Base-by-base conservation (phyloP, 2,888 invertebrate species). In the Diaperis boleti region DNA sequence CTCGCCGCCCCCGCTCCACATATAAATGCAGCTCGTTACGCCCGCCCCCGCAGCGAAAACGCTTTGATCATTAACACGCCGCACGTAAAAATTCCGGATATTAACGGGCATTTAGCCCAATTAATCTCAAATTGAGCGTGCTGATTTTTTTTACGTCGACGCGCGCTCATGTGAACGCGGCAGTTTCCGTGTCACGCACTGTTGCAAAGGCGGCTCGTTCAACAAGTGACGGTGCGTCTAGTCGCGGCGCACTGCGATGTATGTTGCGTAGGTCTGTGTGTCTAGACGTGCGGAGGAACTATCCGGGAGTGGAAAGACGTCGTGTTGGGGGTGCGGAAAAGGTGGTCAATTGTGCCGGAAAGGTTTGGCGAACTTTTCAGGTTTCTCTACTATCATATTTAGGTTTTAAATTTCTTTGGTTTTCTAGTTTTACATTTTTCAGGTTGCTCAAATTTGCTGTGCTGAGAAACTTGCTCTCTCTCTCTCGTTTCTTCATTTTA, bases 201-300 rank as follows among this genome's bases (percentile, higher is more conserved):
- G 11, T 13, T 44, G 55, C 55, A 56, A 56, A 56, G 55, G 55
- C 44, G 55, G 55, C 44, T 54, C 33, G 61, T 61, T 61, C 61
- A 61, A 61, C 61, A 61, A 61, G 61, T 61, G 50, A 52, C 20
- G 35, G 47, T 49, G 44, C 52, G 39, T 45, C 42, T 47, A 54
- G 59, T 29, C 45, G 47, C 10, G 50, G 67, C 70, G 44, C 70
- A 72, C 72, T 69, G 55, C 65, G 63, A 65, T 62, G 54, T 56
- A 65, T 69, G 70, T 72, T 72, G 72, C 70, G 72, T 72, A 72
- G 72, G 72, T 70, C 72, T 67, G 50, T n/a, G n/a, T n/a, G 71
- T 71, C 71, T 71, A 71, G 71, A 69, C 69, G 49, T 52, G 42
- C 65, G 54, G 68, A 65, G 31, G 41, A 44, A 67, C 68, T 71